Evolutionary conservation across 2,888 invertebrate genomes (phyloP).

Genomic region (Pomacea canaliculata): DNA sequence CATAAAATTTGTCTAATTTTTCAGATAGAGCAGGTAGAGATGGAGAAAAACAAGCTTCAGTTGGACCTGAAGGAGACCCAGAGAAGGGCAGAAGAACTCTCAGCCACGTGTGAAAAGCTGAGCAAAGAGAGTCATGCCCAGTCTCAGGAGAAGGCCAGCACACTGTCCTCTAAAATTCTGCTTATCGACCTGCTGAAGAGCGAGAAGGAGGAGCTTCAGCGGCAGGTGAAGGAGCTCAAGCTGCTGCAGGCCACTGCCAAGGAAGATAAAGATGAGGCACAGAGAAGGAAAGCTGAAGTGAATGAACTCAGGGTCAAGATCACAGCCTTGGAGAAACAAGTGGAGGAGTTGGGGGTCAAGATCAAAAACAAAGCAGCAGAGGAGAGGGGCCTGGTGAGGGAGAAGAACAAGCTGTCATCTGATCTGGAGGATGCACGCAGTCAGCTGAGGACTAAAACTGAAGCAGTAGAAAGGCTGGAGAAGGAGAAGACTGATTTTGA

Average conservation of each 20-base stretch:
- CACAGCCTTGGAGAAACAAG: slow-evolving; percentile 8
- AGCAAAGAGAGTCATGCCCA: slow-evolving; percentile 7
- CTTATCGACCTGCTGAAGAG: slow-evolving; percentile 23
- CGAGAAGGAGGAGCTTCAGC: slow-evolving; percentile 38
- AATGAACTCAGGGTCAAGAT: slow-evolving; percentile 33
- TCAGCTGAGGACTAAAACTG: slow-evolving; percentile 32
- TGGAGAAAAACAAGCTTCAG: slow-evolving; percentile 24
- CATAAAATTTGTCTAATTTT: no score
- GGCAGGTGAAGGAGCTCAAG: slow-evolving; percentile 28
- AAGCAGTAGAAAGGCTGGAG: slow-evolving; percentile 32
- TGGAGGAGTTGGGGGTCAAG: slow-evolving; percentile 9
- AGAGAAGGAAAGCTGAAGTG: slow-evolving; percentile 35
- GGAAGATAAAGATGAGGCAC: slow-evolving; percentile 22
- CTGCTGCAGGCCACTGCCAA: slow-evolving; percentile 13
- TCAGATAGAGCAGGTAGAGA: slow-evolving; percentile 27
- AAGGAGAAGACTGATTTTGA: slow-evolving; percentile 33
- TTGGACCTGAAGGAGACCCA: slow-evolving; percentile 20
- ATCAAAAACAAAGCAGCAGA: neutral
- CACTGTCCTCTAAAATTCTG: slow-evolving; percentile 4
- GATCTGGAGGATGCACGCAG: slow-evolving; percentile 13
- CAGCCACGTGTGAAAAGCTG: neutral
- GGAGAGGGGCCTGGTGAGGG: slow-evolving; percentile 3
- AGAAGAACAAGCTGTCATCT: slow-evolving; percentile 4
- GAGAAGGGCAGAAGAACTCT: neutral
- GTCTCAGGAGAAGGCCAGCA: neutral